Evolutionary conservation across 92 coral and sea anemone species (phyloP), one percentile per base, ranked within the genome.

Genomic region (Zoanthus solanderi): DNA sequence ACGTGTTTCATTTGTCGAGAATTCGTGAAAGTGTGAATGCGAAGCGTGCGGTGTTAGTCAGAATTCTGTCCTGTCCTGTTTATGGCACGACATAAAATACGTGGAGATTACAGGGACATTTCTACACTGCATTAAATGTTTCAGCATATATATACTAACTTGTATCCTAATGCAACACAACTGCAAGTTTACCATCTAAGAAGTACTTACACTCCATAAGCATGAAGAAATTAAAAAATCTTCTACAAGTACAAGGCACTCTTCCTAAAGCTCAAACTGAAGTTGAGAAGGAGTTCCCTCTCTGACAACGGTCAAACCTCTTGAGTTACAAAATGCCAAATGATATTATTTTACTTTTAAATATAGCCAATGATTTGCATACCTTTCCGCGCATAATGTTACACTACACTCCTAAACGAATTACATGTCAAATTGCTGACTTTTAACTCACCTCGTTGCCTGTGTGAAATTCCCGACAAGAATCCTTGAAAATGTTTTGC

Each of bases 351-450:
- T 79, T 79, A 79, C 84, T 61, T 79, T 79, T 72, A 79, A 79
- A 79, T 81, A 67, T 81, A 81, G 85, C 85, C 75, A 81, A 81
- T 81, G 75, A 81, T 81, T 81, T 81, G 85, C 85, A 81, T 81
- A 81, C 85, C 58, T 81, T 44, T 30, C 57, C 61, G 42, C 75
- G 75, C 75, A 47, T 81, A 81, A 81, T 81, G 85, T 81, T 81
- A 81, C 85, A 81, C 47, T 67, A 66, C 85, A 66, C 75, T 32
- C 60, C 85, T 67, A 4, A n/a, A 12, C 30, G 52, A 71, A 18
- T 31, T 57, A 57, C 65, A 76, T 81, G 85, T 81, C 85, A 81
- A 73, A 77, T 14, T 77, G 5, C 44, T 46, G 67, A 9, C 58
- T 50, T 53, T 14, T 9, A n/a, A 15, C 67, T 81, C 61, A 81